Conservation (phyloP, 2,888 invertebrate genomes). For the Chydorus sphaericus region DNA sequence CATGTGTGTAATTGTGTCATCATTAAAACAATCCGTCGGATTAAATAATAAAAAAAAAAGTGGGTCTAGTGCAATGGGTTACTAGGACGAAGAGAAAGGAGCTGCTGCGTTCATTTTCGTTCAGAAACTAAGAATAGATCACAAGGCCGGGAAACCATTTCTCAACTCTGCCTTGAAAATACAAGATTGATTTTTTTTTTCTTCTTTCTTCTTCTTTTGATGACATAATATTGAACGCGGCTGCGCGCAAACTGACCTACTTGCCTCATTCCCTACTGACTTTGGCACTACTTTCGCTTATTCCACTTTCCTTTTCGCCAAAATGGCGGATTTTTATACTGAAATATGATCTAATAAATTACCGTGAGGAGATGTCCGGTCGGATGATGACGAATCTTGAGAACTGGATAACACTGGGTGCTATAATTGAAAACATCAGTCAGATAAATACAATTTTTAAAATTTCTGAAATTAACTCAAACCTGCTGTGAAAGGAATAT, state of each 20-base stretch:
- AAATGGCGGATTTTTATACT: background rate
- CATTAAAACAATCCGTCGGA: too few relatives aligned
- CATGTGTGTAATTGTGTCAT: too few relatives aligned
- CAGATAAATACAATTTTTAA: background rate
- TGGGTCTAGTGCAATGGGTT: conserved; percentile 5
- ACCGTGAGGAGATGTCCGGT: background rate
- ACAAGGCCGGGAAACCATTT: too few relatives aligned
- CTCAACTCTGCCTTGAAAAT: too few relatives aligned
- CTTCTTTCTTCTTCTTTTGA: too few relatives aligned
- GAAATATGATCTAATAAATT: too few relatives aligned
- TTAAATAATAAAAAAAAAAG: background rate
- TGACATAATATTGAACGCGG: background rate
- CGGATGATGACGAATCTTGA: background rate
- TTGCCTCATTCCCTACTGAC: conserved; percentile 13
- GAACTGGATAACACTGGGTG: background rate
- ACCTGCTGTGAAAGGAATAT: conserved; percentile 11
- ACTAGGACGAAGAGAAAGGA: conserved; percentile 2
- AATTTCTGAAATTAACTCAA: too few relatives aligned
- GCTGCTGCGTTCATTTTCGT: too few relatives aligned
- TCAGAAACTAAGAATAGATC: too few relatives aligned
- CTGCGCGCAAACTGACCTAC: conserved; percentile 4
- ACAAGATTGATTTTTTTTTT: background rate
- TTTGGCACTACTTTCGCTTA: conserved; percentile 13
- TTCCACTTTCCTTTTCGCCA: conserved; percentile 4
- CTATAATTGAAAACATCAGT: background rate